phyloP scores from a whole-genome alignment of 2,797 vertebrate genomes.

The Kryptolebias ocellatus region DNA sequence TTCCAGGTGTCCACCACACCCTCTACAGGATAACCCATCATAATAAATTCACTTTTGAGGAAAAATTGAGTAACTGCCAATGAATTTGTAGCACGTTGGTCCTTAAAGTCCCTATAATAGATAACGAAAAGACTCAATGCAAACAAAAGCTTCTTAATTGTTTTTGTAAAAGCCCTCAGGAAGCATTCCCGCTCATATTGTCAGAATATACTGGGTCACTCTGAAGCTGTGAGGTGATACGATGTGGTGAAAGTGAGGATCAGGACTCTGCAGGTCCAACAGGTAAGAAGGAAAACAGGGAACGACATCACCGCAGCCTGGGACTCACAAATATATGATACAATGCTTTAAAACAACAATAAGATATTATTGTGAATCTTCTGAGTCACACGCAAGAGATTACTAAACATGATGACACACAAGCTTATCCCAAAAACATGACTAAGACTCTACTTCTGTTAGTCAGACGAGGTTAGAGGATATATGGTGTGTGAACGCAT shows the following conservation, averaged over 20 bases:
- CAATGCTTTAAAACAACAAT: slow-evolving; percentile 1
- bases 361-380: slow-evolving; percentile 4
- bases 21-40: neutral
- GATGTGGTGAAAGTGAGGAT: slow-evolving; percentile 53
- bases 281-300: slow-evolving; percentile 56
- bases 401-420: slow-evolving; percentile 16
- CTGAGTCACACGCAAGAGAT: slow-evolving; percentile 37
- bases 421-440: slow-evolving; percentile 13
- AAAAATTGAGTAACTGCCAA: too few relatives aligned
- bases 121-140: neutral
- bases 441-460: slow-evolving; percentile 9
- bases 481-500: slow-evolving; percentile 4
- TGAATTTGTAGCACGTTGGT: too few relatives aligned
- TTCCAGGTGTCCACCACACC: slow-evolving; percentile 38
- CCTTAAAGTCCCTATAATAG: too few relatives aligned
- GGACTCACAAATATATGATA: slow-evolving; percentile 9
- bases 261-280: slow-evolving; percentile 46
- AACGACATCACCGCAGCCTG: slow-evolving; percentile 42
- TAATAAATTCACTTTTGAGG: too few relatives aligned
- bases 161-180: too few relatives aligned
- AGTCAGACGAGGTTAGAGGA: slow-evolving; percentile 25
- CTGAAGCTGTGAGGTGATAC: slow-evolving; percentile 27
- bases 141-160: too few relatives aligned
- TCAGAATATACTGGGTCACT: slow-evolving; percentile 8
- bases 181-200: neutral